These are phyloP conservation scores for Leptodactylus fuscus DNA, from an alignment of 2,113 vertebrate species.

Conservation along the genomic window DNA sequence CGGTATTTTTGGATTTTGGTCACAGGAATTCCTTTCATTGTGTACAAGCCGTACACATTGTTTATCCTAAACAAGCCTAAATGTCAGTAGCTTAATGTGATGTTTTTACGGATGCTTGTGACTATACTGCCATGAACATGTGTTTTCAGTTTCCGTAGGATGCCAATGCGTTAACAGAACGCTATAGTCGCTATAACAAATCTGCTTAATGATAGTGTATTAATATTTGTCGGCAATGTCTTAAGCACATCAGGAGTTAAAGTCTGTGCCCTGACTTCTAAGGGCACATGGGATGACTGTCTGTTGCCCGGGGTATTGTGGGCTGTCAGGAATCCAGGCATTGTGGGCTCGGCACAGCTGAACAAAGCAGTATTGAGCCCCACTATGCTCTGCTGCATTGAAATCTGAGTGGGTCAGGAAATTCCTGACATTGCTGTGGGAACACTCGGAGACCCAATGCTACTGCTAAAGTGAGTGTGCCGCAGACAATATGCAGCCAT, in stretches of 20 bases:
- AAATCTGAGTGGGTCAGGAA: conserved; percentile 58
- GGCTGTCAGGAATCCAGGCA: conserved; percentile 50
- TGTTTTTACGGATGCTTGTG: background rate
- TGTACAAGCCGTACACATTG: background rate
- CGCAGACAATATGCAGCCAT: background rate
- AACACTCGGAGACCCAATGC: conserved; percentile 44
- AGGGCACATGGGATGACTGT: conserved; percentile 27
- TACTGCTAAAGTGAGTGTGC: background rate
- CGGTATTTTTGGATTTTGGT: background rate
- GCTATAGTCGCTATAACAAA: background rate
- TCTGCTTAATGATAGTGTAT: background rate
- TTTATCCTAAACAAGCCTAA: background rate
- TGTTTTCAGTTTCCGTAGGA: background rate
- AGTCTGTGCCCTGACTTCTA: conserved; percentile 20
- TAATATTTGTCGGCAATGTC: background rate
- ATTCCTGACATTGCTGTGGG: conserved; percentile 58
- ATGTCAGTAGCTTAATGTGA: background rate
- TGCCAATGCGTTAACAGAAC: background rate
- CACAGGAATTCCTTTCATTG: conserved; percentile 5
- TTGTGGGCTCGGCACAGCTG: conserved; percentile 52
- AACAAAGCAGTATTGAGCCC: conserved; percentile 59
- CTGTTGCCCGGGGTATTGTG: conserved; percentile 36
- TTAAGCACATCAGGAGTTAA: conserved; percentile 14
- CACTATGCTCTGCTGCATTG: conserved; percentile 37
- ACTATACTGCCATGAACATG: background rate